Evolutionary conservation across 2,888 invertebrate species (phyloP), one percentile per base, ranked within the genome.

Genomic region (Metalampra italica): DNA sequence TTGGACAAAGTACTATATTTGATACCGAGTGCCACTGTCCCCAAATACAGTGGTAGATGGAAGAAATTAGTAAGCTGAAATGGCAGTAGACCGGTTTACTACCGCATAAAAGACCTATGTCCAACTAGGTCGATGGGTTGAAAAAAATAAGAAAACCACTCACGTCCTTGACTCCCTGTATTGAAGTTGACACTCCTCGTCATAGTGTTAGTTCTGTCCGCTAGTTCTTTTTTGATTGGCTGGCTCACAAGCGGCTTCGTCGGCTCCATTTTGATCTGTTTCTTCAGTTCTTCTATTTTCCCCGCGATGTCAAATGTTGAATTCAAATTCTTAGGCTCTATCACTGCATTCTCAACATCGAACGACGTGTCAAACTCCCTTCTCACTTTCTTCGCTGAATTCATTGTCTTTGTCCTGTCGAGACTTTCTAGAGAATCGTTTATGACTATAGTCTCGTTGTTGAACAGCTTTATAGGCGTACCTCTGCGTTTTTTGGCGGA

Each of bases 241-340:
- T 58, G 68, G 8, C 45, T 53, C 1, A 51, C 12, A 37, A 3
- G 9, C 52, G 15, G 46, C 15, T 42, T 71, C 67, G 5, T 44
- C 53, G 45, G 57, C 71, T 52, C n/a, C 80, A 0, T 49, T n/a
- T 76, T 71, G 1, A 69, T 37, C 0, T 61, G 51, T 30, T 74
- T 77, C 52, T 73, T 76, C 49, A 67, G 43, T 0, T 59, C 59
- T 9, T 82, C 78, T 54, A 78, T 58, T 36, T 85, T 87, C 0
- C 75, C 82, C 3, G 78, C 75, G 52, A 90, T 57, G 8, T 90
- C 87, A 52, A 90, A 88, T 0, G 90, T 90, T 0, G 88, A 89
- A 55, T 90, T 89, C 64, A 90, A 66, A 51, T 85, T 74, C 0
- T 78, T 78, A 0, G 82, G 71, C 43, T 88, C 46, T 0, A 60